Conservation (phyloP, 2,888 invertebrate species). For the Eurois occulta region DNA sequence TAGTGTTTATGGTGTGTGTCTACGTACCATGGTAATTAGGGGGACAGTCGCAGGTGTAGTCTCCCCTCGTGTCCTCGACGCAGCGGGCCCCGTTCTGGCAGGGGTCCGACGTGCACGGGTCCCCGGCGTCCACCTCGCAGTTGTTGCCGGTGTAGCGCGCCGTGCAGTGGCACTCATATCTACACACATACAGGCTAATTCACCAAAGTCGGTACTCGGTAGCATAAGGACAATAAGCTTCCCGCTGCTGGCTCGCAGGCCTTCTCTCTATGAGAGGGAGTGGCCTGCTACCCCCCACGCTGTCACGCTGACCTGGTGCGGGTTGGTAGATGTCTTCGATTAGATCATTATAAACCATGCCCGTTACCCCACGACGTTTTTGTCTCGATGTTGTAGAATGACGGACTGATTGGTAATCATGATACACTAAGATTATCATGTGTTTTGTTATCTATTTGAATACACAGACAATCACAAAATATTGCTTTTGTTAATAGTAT, state of each 20-base stretch:
- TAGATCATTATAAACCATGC: background rate
- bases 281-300: background rate
- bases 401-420: background rate
- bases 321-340: background rate
- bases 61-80: slow-evolving; percentile 91
- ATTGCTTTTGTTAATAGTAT: background rate
- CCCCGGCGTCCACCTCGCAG: slow-evolving; percentile 95
- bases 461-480: background rate
- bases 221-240: background rate
- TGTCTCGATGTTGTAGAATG: background rate
- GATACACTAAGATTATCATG: background rate
- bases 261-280: background rate
- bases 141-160: slow-evolving; percentile 96
- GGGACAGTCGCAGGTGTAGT: slow-evolving; percentile 93
- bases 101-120: slow-evolving; percentile 92
- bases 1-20: background rate
- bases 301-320: background rate
- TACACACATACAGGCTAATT: slow-evolving; percentile 49
- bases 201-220: too few relatives aligned
- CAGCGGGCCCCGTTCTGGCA: slow-evolving; percentile 94
- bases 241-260: background rate
- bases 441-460: background rate
- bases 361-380: background rate
- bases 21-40: slow-evolving; percentile 91
- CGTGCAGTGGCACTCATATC: slow-evolving; percentile 96